Conservation (phyloP, 2,113 vertebrate species). For the Syngnathus typhle region DNA sequence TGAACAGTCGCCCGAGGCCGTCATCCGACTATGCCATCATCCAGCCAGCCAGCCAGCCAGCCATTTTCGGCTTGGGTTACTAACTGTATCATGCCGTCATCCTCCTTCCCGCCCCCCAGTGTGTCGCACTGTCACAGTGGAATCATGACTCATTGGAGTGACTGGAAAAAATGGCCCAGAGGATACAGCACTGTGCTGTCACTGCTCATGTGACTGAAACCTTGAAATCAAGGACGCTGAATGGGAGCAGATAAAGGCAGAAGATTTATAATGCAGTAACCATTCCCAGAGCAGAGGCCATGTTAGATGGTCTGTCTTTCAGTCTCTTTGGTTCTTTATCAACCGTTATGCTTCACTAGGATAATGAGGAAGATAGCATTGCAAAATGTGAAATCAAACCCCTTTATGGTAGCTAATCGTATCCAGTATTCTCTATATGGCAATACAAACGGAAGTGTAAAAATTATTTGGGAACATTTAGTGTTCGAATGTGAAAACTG, state of each 20-base stretch:
- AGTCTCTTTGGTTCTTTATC: conserved; percentile 6
- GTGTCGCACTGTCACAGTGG: conserved; percentile 24
- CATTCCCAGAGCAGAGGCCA: conserved; percentile 9
- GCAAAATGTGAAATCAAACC: not conserved
- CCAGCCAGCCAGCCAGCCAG: conserved; percentile 29
- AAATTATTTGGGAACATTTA: not conserved
- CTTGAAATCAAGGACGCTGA: conserved; percentile 34
- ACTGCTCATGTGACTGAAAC: conserved; percentile 30
- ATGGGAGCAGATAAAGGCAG: conserved; percentile 16
- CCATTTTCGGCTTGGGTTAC: conserved; percentile 35
- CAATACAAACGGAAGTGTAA: not conserved
- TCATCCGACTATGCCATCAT: conserved; percentile 31
- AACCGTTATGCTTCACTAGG: not conserved
- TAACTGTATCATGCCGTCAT: conserved; percentile 24
- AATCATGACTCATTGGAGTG: conserved; percentile 50
- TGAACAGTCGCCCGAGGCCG: conserved; percentile 39
- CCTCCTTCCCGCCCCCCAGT: conserved; percentile 5
- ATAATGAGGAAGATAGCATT: not conserved
- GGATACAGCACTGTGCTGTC: conserved; percentile 25
- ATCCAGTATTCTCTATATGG: not conserved
- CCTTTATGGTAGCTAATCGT: not conserved
- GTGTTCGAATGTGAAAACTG: no score
- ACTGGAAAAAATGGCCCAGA: conserved; percentile 30
- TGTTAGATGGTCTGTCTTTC: conserved; percentile 17
- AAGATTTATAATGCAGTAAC: conserved; percentile 18